Base-by-base conservation (phyloP, 2,113 vertebrate species). In the Nannobrachium achirus region DNA sequence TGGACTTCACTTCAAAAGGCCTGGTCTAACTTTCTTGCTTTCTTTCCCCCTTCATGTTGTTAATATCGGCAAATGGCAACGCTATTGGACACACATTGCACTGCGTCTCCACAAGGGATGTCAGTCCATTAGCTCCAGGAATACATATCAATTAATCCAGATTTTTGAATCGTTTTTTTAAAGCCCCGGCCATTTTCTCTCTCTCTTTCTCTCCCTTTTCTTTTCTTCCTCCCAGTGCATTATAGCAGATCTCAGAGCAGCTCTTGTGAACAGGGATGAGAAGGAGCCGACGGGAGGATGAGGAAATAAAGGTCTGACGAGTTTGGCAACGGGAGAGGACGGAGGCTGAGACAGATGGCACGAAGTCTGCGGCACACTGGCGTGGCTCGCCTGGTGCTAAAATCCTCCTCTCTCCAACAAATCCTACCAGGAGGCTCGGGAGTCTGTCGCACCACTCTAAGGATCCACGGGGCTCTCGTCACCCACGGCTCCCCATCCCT, bases 261-360 rank as follows among this genome's bases (percentile, higher is more conserved):
- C 81, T 90, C 83, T 89, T 90, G 89, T 92, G 91, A 92, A 88
- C 88, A 89, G 90, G 88, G 90, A 92, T 92, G 86, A 92, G 91
- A 92, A 89, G 89, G 87, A 89, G 88, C 86, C 69, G 67, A 49
- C 6, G 60, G 42, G 76, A 79, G 84, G 79, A 82, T 88, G 81
- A 81, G 89, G 84, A 89, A 89, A 92, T 90, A 91, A 91, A 91
- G 91, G 89, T 92, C 89, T 89, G 87, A 91, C 76, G 90, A 91
- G 91, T 91, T 92, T 94, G 93, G 93, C 93, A 93, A 79, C 70
- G 85, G 64, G 66, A 83, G 75, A 83, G 75, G 83, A 92, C 78
- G 76, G 92, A 93, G 92, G 88, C 90, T 91, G 93, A 92, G 92
- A 93, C 93, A 93, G 93, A 94, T 94, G 93, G 93, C 92, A 89